phyloP scores from a whole-genome alignment of 2,888 invertebrate species.

The Cordilura impudica region DNA sequence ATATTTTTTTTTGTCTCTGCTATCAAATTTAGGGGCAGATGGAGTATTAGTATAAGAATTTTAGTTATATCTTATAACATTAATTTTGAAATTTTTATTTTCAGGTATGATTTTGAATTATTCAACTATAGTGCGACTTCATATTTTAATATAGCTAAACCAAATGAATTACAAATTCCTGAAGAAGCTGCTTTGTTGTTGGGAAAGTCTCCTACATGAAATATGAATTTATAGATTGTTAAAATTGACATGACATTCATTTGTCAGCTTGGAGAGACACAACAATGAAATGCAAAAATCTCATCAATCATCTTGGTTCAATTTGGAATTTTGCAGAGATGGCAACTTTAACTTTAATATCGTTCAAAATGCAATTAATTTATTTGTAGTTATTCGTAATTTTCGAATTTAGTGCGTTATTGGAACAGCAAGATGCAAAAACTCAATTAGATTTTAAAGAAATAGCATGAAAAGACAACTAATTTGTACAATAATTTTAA shows the following conservation, averaged over 20 bases:
- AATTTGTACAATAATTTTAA: slow-evolving; percentile 62
- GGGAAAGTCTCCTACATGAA: slow-evolving; percentile 49
- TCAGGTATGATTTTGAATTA: slow-evolving; percentile 90
- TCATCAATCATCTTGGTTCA: background rate
- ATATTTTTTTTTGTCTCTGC: too few relatives aligned
- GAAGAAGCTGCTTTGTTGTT: slow-evolving; percentile 51
- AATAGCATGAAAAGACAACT: slow-evolving; percentile 50
- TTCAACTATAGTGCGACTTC: slow-evolving; percentile 87
- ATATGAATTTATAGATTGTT: too few relatives aligned
- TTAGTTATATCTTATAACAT: too few relatives aligned
- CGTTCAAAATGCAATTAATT: background rate
- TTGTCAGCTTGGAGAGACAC: background rate
- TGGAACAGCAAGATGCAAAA: slow-evolving; percentile 22
- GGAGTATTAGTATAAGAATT: too few relatives aligned
- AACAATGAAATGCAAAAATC: background rate
- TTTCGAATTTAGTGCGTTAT: slow-evolving; percentile 48
- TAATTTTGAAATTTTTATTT: slow-evolving; percentile 70
- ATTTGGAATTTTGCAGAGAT: background rate
- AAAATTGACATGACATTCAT: too few relatives aligned
- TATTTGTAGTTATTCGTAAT: slow-evolving; percentile 25
- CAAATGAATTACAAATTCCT: slow-evolving; percentile 51
- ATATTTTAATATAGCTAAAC: slow-evolving; percentile 68
- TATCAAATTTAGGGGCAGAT: too few relatives aligned
- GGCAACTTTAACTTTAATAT: background rate
- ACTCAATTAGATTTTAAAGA: slow-evolving; percentile 5